These are phyloP conservation scores for Pollenia labialis DNA, from an alignment of 2,888 invertebrate genomes.

Conservation along the genomic window DNA sequence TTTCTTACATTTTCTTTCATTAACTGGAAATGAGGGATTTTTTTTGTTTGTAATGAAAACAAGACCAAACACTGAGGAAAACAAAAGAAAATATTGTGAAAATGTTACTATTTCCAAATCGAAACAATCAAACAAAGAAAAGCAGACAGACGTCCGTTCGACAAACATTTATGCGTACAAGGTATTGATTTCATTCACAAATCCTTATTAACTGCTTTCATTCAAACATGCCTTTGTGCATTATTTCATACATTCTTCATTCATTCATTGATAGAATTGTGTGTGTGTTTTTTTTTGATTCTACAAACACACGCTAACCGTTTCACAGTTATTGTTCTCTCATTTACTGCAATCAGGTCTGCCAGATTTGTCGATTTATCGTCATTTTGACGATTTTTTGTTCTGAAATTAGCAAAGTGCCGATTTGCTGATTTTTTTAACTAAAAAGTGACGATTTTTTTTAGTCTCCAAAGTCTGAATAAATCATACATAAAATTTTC, in stretches of 20 bases:
- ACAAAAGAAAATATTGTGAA: conserved; percentile 37
- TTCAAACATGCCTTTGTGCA: not conserved
- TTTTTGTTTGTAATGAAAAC: not conserved
- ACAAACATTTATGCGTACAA: not conserved
- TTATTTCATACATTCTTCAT: conserved; percentile 22
- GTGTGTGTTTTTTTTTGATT: not conserved
- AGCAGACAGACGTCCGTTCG: not conserved
- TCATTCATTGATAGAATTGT: conserved; percentile 39
- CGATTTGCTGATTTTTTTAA: too few species aligned
- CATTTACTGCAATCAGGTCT: not conserved
- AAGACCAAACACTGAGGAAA: not conserved
- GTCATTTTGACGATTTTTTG: too few species aligned
- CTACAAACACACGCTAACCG: not conserved
- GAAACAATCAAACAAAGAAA: not conserved
- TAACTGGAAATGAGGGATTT: conserved; percentile 42
- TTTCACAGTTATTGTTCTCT: not conserved
- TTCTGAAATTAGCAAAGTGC: too few species aligned
- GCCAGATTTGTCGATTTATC: too few species aligned
- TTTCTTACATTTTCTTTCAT: conserved; percentile 51
- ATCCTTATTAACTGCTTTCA: conserved; percentile 48
- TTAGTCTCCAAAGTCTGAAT: too few species aligned
- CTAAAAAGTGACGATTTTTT: too few species aligned
- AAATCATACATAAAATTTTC: too few species aligned
- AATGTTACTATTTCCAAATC: conserved; percentile 2
- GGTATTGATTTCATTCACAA: conserved; percentile 58